These are phyloP conservation scores for Nephotettix cincticeps DNA, from an alignment of 1,140 invertebrate genomes.

Conservation along the genomic window DNA sequence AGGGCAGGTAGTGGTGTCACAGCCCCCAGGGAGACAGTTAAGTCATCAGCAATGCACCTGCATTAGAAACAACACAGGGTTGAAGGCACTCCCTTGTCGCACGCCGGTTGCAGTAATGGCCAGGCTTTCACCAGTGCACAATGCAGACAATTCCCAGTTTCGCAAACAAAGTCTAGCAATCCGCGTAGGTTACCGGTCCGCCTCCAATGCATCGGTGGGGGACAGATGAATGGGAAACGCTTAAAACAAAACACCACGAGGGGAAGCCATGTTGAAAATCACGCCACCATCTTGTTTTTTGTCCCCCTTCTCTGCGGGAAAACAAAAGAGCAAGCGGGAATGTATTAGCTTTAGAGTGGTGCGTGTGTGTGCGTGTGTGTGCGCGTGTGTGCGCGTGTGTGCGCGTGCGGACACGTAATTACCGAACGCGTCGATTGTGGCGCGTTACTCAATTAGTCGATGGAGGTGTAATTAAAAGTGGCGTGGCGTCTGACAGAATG, in stretches of 20 bases:
- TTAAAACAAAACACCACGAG: conserved; percentile 30
- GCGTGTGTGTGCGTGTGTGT: conserved; percentile 4
- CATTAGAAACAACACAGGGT: no score
- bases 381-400: background rate
- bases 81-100: no score
- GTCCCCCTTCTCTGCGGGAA: background rate
- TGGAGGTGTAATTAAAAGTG: conserved; percentile 20
- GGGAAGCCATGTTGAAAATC: conserved; percentile 29
- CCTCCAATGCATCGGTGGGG: background rate
- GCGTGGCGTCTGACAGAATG: background rate
- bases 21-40: no score
- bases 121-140: no score
- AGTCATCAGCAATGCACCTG: no score
- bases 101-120: no score
- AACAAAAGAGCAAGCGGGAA: conserved; percentile 10
- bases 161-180: background rate
- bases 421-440: background rate
- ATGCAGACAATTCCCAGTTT: background rate
- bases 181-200: background rate
- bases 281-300: conserved; percentile 30
- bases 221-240: conserved; percentile 24
- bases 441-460: conserved; percentile 1
- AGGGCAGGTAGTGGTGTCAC: no score
- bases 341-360: background rate
- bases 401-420: background rate